Base-by-base conservation (phyloP, 2,113 vertebrate genomes). In the Oriolus oriolus region DNA sequence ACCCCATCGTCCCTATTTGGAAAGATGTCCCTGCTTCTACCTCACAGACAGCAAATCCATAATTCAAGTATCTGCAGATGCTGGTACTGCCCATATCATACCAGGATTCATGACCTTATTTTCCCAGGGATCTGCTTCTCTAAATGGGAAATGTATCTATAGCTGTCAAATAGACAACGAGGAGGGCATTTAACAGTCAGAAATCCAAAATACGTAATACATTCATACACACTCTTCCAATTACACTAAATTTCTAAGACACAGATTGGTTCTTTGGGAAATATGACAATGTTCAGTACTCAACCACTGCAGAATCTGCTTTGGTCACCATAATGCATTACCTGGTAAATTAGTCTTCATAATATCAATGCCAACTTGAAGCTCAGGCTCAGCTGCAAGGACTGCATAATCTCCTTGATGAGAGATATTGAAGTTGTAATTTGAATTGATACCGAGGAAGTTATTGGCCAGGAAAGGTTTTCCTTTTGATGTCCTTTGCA, bases 391-490 rank as follows among this genome's bases (percentile, higher is more conserved):
- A 71, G 99, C 99, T 73, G 99, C 99, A 35, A 99, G 98, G 66
- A 99, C 99, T 3, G 99, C 98, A 68, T 98, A 99, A 95, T 99
- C 99, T 16, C 99, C 99, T 96, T 99, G 99, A 94, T 99, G 99
- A 78, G 99, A 99, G 54, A 99, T 87, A 78, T 99, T 99, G 94
- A 99, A 99, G 92, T 96, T 99, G 98, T 99, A 99, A 93, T 96
- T 94, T 1, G 94, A 95, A 63, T 71, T 69, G 30, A 75, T 69
- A 64, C 39, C 22, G 4, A 91, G 31, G 3, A 96, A 24, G 1
- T 98, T 97, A 64, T 97, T 97, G 27, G 98, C 98, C 83, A 99
- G 97, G 94, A 98, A 98, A 44, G 99, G 99, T 94, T 99, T 99
- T 94, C 99, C 99, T 97, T 98, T 98, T 35, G 98, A 94, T 16